These are phyloP conservation scores for Saccopteryx bilineata DNA, from an alignment of 2,113 vertebrate genomes.

Conservation along the genomic window DNA sequence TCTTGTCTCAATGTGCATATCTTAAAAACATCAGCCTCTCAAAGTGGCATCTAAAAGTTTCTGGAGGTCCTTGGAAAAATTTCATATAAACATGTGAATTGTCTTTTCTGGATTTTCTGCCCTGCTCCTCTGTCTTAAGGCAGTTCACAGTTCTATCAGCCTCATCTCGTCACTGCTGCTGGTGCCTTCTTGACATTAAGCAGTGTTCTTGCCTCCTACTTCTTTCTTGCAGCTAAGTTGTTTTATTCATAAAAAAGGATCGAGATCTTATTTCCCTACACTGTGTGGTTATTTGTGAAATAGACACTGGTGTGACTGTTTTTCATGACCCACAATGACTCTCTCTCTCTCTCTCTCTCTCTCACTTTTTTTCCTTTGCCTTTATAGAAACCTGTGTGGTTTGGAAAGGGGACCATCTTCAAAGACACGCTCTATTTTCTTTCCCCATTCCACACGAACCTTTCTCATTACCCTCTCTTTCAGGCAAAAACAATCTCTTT, in stretches of 20 bases:
- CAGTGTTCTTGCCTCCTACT: accelerated
- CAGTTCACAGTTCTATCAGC: not conserved
- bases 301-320: not conserved
- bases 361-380: not conserved
- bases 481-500: not conserved
- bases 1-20: not conserved
- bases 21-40: not conserved
- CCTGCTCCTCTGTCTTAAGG: not conserved
- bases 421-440: not conserved
- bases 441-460: not conserved
- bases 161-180: not conserved
- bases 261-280: not conserved
- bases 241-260: not conserved
- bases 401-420: not conserved
- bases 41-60: not conserved
- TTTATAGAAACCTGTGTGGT: not conserved
- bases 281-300: not conserved
- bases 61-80: not conserved
- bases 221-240: not conserved
- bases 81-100: not conserved
- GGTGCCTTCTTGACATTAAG: not conserved
- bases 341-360: not conserved
- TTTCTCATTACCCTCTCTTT: not conserved
- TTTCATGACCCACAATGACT: not conserved
- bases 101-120: not conserved